Base-by-base conservation (phyloP, 2,797 vertebrate genomes). In the Darevskia nairensis region DNA sequence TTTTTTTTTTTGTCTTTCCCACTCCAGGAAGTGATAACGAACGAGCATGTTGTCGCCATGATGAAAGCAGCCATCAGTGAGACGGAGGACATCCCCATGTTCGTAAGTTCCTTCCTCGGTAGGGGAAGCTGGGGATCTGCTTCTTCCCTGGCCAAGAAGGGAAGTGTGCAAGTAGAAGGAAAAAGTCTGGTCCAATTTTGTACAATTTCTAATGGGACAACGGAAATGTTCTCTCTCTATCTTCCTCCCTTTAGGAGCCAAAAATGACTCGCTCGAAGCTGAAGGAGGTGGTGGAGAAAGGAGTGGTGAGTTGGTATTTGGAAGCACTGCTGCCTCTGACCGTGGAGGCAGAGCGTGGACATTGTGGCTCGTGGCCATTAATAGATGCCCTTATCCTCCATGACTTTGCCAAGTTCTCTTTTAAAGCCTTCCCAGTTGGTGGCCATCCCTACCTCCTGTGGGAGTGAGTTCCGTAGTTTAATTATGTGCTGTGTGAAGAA, bases 181-280 rank as follows among this genome's bases (percentile, higher is more conserved):
- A 25, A 44, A 13, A 19, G 32, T 6, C 0, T 68, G 41, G 29
- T 23, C 8, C 29, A 46, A n/a, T 35, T 6, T 8, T n/a, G 21
- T 8, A 5, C 11, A 32, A 6, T n/a, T 44, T 80, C 6, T n/a
- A n/a, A 35, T 13, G 9, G 27, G 46, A 13, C 8, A 1, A 41
- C 6, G n/a, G 55, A 17, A n/a, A 17, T 55, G 17, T 1, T 61
- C 50, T 80, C 4, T n/a, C 19, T 85, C 17, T 84, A 3, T 17
- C 68, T 87, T 92, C 86, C 29, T 6, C 78, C 86, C 46, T 55
- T 82, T 91, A 99, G 99, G 99, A 99, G 87, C 98, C 98, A 35
- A 99, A 99, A 95, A 99, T 99, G 98, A 99, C 99, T 23, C 97
- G 98, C 46, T 99, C 98, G 85, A 98, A 99, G 89, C 96, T 99